phyloP scores from a whole-genome alignment of 1,140 invertebrate genomes.

The Temnothorax longispinosus region DNA sequence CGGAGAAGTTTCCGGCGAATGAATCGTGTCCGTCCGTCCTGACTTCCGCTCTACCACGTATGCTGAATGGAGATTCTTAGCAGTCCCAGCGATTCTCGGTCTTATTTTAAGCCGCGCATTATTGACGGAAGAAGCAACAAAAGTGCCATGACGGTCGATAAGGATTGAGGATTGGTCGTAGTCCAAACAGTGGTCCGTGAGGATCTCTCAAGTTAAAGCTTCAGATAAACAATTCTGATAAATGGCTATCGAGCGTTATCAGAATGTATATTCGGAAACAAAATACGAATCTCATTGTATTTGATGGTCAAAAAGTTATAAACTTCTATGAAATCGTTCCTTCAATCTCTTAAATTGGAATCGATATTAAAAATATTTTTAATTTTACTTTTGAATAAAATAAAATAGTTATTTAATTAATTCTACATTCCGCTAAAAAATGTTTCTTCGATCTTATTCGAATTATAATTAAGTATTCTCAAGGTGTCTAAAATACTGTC shows the following conservation, averaged over 20 bases:
- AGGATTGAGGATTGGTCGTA: not conserved
- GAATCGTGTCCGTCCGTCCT: not conserved
- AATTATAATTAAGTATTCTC: not conserved
- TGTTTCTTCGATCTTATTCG: not conserved
- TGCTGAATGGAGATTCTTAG: constrained; percentile 35
- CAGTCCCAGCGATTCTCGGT: not conserved
- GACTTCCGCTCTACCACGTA: constrained; percentile 25
- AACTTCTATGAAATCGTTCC: not conserved
- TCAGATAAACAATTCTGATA: constrained; percentile 1
- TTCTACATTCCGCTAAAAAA: not conserved
- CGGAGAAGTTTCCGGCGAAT: constrained; percentile 36
- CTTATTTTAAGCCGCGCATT: constrained; percentile 20
- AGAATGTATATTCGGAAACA: not conserved
- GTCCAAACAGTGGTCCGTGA: not conserved
- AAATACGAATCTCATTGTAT: not conserved
- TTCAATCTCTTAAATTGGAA: not conserved
- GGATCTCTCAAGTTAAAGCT: not conserved
- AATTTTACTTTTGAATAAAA: not conserved
- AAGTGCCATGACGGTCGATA: constrained; percentile 70
- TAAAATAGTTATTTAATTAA: not conserved
- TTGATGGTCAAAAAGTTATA: not conserved
- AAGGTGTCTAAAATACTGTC: not conserved
- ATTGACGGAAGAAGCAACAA: constrained; percentile 73
- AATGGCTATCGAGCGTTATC: not conserved
- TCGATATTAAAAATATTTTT: not conserved